phyloP scores from a whole-genome alignment of 2,888 invertebrate genomes.

The Acronicta alni region DNA sequence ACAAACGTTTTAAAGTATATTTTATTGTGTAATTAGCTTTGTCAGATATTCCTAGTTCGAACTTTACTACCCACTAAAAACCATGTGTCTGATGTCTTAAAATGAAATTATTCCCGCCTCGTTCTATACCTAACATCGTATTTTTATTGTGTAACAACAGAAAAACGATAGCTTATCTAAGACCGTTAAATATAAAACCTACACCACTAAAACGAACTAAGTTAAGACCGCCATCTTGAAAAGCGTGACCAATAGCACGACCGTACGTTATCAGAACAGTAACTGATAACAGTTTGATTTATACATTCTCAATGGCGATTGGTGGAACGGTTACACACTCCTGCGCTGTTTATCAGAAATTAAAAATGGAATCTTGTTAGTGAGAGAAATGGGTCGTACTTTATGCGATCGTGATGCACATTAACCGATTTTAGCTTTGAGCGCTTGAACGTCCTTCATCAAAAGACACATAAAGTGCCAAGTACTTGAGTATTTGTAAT shows the following conservation, averaged over 20 bases:
- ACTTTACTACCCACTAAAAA: too few species aligned
- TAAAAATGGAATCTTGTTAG: slow-evolving; percentile 77
- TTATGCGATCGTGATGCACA: slow-evolving; percentile 58
- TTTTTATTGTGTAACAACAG: slow-evolving; percentile 59
- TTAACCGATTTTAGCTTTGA: slow-evolving; percentile 42
- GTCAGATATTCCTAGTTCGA: too few species aligned
- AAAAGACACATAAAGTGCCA: too few species aligned
- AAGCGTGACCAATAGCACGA: slow-evolving; percentile 81
- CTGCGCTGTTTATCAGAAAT: slow-evolving; percentile 71
- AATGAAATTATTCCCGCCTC: slow-evolving; percentile 7
- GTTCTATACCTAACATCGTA: slow-evolving; percentile 25
- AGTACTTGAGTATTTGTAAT: too few species aligned
- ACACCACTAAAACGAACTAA: slow-evolving; percentile 74
- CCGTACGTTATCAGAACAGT: slow-evolving; percentile 75
- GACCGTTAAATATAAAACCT: slow-evolving; percentile 74
- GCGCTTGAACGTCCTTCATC: slow-evolving; percentile 23
- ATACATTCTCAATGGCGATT: slow-evolving; percentile 78
- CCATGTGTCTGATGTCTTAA: not conserved
- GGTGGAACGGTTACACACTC: slow-evolving; percentile 68
- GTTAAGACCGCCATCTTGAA: slow-evolving; percentile 84
- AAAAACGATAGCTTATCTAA: slow-evolving; percentile 72
- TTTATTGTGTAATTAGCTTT: too few species aligned
- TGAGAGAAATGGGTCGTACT: slow-evolving; percentile 72
- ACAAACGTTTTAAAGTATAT: not conserved
- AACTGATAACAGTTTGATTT: slow-evolving; percentile 85